Conservation (phyloP, 1,140 invertebrate species). For the Xylocopa sonorina region DNA sequence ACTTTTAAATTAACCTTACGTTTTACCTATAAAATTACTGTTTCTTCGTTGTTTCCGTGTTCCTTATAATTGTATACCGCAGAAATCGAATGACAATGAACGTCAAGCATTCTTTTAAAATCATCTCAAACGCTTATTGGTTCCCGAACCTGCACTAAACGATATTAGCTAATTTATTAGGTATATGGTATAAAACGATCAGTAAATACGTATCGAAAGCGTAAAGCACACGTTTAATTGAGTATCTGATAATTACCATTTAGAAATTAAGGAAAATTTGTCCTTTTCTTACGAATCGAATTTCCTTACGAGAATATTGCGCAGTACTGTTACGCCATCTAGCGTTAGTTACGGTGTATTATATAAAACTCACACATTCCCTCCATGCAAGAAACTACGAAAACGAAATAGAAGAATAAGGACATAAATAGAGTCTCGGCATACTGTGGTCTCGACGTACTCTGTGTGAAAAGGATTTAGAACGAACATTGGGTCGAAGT, state of each 20-base stretch:
- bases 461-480: conserved; percentile 8
- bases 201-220: background rate
- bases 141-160: background rate
- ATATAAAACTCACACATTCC: background rate
- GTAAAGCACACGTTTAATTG: background rate
- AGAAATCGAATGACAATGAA: too few relatives aligned
- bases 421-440: background rate
- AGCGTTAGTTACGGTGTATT: too few relatives aligned
- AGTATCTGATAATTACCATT: background rate
- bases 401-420: conserved; percentile 1
- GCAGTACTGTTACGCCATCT: conserved; percentile 10
- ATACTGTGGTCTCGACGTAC: too few relatives aligned
- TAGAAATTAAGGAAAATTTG: background rate
- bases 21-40: background rate
- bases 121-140: background rate
- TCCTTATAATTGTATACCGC: too few relatives aligned
- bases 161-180: background rate
- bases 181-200: too few relatives aligned
- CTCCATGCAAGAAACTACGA: background rate
- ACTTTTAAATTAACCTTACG: too few relatives aligned
- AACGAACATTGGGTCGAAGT: background rate
- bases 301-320: background rate
- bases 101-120: background rate
- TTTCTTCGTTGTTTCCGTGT: too few relatives aligned
- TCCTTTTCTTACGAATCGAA: background rate